Percentiles rank a stretch among this genome's conserved stretches.
Evolutionary conservation across 1,140 invertebrate species (phyloP).

Genomic region (Camponotus vicinus): DNA sequence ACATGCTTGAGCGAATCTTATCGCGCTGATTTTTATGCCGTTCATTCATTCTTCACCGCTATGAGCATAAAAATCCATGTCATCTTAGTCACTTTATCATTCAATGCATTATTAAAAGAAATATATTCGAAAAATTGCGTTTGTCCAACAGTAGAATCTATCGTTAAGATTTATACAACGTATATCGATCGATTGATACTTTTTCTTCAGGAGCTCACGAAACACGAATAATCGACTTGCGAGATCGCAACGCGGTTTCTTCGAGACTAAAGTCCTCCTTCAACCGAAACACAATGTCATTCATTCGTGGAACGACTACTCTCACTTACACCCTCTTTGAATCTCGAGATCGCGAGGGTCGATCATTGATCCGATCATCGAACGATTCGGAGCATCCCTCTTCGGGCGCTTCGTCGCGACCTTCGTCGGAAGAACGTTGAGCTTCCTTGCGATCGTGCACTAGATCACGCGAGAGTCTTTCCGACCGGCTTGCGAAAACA

Average conservation of each 20-base stretch:
- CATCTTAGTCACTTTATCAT: not conserved
- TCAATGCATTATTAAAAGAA: not conserved
- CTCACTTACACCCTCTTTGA: too few species aligned
- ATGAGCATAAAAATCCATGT: not conserved
- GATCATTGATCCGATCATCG: not conserved
- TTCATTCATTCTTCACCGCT: not conserved
- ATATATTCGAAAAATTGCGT: not conserved
- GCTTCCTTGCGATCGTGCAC: not conserved
- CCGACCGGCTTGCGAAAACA: conserved; percentile 15
- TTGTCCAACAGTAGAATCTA: not conserved
- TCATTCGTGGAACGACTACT: not conserved
- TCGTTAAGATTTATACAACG: not conserved
- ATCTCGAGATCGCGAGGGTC: not conserved
- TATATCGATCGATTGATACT: not conserved
- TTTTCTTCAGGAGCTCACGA: not conserved
- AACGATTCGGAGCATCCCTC: not conserved
- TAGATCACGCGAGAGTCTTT: not conserved
- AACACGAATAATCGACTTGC: not conserved
- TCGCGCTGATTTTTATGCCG: conserved; percentile 7
- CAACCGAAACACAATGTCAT: not conserved
- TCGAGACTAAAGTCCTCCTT: not conserved
- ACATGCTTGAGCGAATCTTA: not conserved
- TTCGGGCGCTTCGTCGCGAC: too few species aligned
- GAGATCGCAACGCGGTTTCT: not conserved
- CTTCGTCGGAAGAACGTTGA: not conserved